phyloP scores from a whole-genome alignment of 2,113 vertebrate species.

The Vidua macroura region DNA sequence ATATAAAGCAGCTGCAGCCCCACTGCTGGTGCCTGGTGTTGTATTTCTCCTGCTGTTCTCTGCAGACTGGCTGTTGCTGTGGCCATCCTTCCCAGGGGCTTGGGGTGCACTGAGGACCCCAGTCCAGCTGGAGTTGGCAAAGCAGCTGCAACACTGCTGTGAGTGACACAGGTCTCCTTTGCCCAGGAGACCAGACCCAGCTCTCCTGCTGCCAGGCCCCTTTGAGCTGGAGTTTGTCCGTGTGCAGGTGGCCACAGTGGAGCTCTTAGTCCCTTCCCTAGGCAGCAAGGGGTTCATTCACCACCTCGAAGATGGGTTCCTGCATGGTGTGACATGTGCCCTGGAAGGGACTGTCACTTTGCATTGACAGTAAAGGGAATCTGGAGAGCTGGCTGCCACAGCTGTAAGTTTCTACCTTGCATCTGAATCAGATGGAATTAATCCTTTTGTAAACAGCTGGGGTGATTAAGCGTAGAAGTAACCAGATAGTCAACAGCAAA shows the following conservation, averaged over 20 bases:
- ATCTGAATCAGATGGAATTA: not conserved
- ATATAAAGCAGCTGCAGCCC: not conserved
- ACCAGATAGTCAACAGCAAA: not conserved
- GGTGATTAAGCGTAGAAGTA: not conserved
- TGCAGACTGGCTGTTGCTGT: not conserved
- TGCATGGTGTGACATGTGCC: not conserved
- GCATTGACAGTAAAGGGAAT: fast-evolving
- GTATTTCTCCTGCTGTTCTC: not conserved
- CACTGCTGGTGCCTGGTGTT: not conserved
- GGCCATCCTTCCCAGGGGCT: fast-evolving
- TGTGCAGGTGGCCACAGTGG: not conserved
- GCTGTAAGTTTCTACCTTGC: not conserved
- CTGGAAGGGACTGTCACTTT: constrained; percentile 1
- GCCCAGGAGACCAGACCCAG: not conserved
- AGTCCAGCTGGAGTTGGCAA: not conserved
- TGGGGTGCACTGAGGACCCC: not conserved
- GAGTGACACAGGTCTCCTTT: not conserved
- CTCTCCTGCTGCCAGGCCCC: not conserved
- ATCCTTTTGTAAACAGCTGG: not conserved
- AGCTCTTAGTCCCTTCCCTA: not conserved
- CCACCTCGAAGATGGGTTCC: not conserved
- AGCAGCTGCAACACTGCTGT: not conserved
- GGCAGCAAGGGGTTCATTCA: not conserved
- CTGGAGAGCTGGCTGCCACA: not conserved
- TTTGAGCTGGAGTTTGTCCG: not conserved